Percentiles rank a stretch among this genome's conserved stretches.
Evolutionary conservation across 2,888 invertebrate species (phyloP).

Genomic region (Mythimna ferrago): DNA sequence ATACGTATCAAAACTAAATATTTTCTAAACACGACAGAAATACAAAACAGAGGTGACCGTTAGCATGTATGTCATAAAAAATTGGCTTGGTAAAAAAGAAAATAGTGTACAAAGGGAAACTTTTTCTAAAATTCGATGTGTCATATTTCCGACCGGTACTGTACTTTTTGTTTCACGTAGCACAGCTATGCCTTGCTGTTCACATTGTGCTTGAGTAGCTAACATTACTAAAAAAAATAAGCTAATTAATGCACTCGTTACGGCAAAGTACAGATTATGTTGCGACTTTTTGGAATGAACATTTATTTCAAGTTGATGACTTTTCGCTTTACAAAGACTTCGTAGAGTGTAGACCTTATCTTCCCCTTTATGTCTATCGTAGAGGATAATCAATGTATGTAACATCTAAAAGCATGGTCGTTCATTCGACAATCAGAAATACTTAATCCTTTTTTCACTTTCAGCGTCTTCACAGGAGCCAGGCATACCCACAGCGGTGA

Average conservation of each 20-base stretch:
- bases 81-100: too few relatives aligned
- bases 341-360: conserved; percentile 34
- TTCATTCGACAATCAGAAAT: neutral
- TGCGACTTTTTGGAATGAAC: conserved; percentile 5
- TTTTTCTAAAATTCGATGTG: conserved; percentile 5
- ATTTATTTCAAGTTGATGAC: conserved; percentile 22
- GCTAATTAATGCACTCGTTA: conserved; percentile 18
- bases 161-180: conserved; percentile 39
- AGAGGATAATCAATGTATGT: conserved; percentile 44
- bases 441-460: neutral
- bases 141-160: neutral
- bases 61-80: too few relatives aligned
- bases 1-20: too few relatives aligned
- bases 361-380: conserved; percentile 33
- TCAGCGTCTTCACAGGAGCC: conserved; percentile 39
- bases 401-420: conserved; percentile 26
- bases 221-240: conserved; percentile 14
- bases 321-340: conserved; percentile 52
- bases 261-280: conserved; percentile 13
- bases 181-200: conserved; percentile 30
- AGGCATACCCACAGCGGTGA: conserved; percentile 43
- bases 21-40: too few relatives aligned
- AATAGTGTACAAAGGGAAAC: too few relatives aligned
- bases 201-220: conserved; percentile 39
- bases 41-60: neutral